A percentile compares a stretch with the other conserved stretches of the same genome.
Evolutionary conservation across 2,113 vertebrate genomes (phyloP).

Genomic region (Archocentrus centrarchus): DNA sequence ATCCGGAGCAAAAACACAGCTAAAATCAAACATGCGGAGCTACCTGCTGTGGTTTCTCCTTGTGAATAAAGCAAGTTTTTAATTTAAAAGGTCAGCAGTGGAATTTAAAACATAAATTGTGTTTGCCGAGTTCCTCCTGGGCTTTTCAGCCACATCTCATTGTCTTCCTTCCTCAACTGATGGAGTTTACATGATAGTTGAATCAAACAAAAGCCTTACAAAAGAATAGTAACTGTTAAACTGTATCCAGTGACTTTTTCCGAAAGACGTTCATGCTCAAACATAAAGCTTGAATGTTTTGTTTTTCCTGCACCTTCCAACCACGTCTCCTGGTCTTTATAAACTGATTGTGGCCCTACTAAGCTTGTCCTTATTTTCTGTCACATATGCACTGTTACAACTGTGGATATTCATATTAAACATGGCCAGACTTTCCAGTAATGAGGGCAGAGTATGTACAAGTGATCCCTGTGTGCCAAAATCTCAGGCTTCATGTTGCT

Average conservation of each 20-base stretch:
- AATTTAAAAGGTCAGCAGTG: neutral
- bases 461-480: neutral
- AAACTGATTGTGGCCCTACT: neutral
- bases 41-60: neutral
- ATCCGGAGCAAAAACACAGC: neutral
- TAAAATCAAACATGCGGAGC: neutral
- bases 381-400: neutral
- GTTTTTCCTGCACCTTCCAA: no score
- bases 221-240: neutral
- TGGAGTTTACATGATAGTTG: no score
- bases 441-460: neutral
- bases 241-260: neutral
- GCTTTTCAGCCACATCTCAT: neutral
- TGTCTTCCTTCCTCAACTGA: neutral
- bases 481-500: neutral
- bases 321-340: neutral
- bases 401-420: no score
- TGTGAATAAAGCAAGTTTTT: neutral
- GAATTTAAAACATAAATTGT: neutral
- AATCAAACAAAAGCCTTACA: neutral
- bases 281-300: neutral
- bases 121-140: neutral
- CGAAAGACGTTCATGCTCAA: accelerated
- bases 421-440: neutral
- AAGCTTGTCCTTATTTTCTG: neutral